Conservation (phyloP, 1,140 invertebrate species). For the Lepidotrigona ventralis region DNA sequence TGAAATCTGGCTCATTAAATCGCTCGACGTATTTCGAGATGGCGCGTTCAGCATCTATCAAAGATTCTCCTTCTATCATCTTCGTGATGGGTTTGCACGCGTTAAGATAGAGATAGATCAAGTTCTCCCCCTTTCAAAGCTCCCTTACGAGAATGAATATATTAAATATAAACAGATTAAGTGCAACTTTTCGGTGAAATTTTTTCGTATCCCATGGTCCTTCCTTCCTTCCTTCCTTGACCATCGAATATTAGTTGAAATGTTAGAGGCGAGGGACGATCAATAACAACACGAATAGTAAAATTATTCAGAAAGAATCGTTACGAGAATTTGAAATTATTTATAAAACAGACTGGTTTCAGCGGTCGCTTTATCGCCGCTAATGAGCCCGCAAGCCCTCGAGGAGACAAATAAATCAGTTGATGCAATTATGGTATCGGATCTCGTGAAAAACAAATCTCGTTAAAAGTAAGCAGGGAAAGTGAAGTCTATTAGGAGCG, state of each 20-base stretch:
- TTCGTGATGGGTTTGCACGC: slow-evolving; percentile 12
- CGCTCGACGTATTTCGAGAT: slow-evolving; percentile 55
- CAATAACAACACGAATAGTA: not conserved
- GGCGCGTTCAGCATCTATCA: slow-evolving; percentile 41
- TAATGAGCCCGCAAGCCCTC: slow-evolving; percentile 37
- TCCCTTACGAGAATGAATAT: slow-evolving; percentile 13
- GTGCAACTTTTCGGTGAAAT: not conserved
- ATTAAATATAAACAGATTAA: slow-evolving; percentile 43
- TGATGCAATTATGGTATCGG: slow-evolving; percentile 15
- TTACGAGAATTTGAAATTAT: not conserved
- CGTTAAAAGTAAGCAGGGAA: slow-evolving; percentile 42
- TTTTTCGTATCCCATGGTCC: not conserved
- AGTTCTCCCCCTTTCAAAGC: not conserved
- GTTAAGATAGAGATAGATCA: slow-evolving; percentile 11
- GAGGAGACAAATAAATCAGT: slow-evolving; percentile 33
- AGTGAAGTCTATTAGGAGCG: slow-evolving; percentile 22
- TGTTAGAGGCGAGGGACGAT: not conserved
- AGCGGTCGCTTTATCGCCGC: slow-evolving; percentile 21
- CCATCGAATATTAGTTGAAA: not conserved
- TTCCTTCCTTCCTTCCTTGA: not conserved
- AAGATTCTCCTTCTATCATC: slow-evolving; percentile 11
- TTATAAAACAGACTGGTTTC: not conserved
- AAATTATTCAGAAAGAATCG: slow-evolving; percentile 11
- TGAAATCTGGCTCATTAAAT: slow-evolving; percentile 69
- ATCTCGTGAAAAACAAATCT: slow-evolving; percentile 35